These are phyloP conservation scores for Keiferia lycopersicella DNA, from an alignment of 2,888 invertebrate genomes.

Conservation along the genomic window DNA sequence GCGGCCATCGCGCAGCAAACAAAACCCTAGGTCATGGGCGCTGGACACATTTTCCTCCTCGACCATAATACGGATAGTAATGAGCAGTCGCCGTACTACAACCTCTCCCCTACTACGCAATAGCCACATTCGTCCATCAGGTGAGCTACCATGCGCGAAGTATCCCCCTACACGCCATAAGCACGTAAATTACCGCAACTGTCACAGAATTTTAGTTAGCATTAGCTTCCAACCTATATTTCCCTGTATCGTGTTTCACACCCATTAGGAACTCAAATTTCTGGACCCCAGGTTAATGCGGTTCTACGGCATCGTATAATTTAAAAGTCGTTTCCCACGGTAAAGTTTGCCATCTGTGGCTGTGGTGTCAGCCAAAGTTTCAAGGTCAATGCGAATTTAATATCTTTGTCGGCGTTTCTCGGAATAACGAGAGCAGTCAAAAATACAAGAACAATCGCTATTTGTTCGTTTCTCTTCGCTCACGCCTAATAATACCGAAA, in stretches of 20 bases:
- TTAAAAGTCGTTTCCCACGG: not conserved
- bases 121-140: conserved; percentile 45
- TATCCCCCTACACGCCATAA: conserved; percentile 27
- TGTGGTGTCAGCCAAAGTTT: conserved; percentile 40
- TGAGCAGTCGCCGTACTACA: conserved; percentile 47
- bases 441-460: conserved; percentile 44
- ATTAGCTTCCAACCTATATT: conserved; percentile 35
- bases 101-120: conserved; percentile 27
- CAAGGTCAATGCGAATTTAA: conserved; percentile 49
- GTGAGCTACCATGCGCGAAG: conserved; percentile 43
- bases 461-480: conserved; percentile 30
- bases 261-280: not conserved
- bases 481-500: conserved; percentile 61
- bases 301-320: not conserved
- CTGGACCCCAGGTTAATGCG: conserved; percentile 6
- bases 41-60: conserved; percentile 69
- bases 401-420: conserved; percentile 41
- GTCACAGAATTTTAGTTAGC: conserved; percentile 40
- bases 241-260: conserved; percentile 27
- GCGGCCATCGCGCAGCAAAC: conserved; percentile 66
- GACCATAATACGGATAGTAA: conserved; percentile 40
- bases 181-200: conserved; percentile 39
- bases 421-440: conserved; percentile 48
- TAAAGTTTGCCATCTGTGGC: conserved; percentile 24
- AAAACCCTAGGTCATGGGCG: conserved; percentile 73